These are phyloP conservation scores for Dromas ardeola DNA, from an alignment of 2,113 vertebrate species.

Conservation along the genomic window DNA sequence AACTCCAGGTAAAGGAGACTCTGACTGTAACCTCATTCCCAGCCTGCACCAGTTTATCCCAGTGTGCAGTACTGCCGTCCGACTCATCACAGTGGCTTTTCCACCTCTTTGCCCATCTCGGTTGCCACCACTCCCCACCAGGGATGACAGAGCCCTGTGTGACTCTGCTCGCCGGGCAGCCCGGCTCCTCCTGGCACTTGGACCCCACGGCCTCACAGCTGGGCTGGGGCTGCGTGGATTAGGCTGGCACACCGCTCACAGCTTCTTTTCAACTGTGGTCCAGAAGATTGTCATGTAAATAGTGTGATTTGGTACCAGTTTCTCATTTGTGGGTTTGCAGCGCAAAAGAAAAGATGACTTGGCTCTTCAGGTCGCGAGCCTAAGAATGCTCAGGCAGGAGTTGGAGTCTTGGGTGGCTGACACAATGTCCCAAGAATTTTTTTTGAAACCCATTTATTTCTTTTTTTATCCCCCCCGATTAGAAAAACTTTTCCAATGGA, in stretches of 20 bases:
- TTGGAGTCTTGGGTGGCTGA: background rate
- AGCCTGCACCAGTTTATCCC: background rate
- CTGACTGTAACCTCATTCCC: background rate
- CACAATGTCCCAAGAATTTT: background rate
- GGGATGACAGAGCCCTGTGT: background rate
- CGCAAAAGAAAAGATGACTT: background rate
- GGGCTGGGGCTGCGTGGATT: rapidly evolving
- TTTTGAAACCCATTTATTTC: background rate
- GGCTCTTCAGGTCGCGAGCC: background rate
- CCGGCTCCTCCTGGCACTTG: background rate
- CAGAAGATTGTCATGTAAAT: background rate
- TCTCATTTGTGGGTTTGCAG: background rate
- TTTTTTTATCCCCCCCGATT: rapidly evolving
- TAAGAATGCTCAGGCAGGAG: background rate
- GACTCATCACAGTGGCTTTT: rapidly evolving
- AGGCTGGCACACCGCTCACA: background rate
- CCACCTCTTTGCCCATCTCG: background rate
- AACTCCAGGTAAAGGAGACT: background rate
- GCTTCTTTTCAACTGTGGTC: background rate
- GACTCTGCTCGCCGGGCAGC: background rate
- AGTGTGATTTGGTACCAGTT: background rate
- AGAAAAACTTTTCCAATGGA: background rate
- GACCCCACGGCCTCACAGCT: rapidly evolving
- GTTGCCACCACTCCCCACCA: background rate
- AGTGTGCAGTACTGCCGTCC: background rate